Evolutionary conservation across 2,888 invertebrate genomes (phyloP).

Genomic region (Perizoma affinitatum): DNA sequence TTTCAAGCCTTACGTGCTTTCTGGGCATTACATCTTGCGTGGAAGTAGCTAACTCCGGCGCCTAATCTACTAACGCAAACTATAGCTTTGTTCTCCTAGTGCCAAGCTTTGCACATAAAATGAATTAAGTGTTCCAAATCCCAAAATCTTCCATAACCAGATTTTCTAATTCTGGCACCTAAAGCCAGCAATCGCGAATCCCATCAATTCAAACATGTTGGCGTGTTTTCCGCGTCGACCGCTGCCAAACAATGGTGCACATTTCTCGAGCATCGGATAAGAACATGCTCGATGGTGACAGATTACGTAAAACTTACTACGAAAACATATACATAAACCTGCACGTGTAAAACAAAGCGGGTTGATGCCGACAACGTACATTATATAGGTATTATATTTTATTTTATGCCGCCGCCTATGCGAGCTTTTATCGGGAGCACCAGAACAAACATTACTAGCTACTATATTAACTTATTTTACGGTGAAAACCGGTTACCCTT

Average conservation of each 20-base stretch:
- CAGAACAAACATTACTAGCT: too few relatives aligned
- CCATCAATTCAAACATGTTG: constrained; percentile 59
- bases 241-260: constrained; percentile 70
- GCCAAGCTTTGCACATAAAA: constrained; percentile 17
- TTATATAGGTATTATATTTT: too few relatives aligned
- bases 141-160: constrained; percentile 43
- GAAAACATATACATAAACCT: not conserved
- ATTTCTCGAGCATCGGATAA: constrained; percentile 35
- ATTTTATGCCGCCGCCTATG: too few relatives aligned
- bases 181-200: constrained; percentile 52
- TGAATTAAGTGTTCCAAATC: constrained; percentile 32
- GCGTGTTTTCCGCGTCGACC: constrained; percentile 58
- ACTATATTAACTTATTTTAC: too few relatives aligned
- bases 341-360: constrained; percentile 14
- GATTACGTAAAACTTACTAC: constrained; percentile 16
- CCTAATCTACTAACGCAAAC: not conserved
- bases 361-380: constrained; percentile 1
- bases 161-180: constrained; percentile 46
- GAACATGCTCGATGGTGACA: constrained; percentile 45
- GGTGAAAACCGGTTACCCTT: too few relatives aligned
- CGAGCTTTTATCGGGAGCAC: too few relatives aligned
- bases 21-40: too few relatives aligned
- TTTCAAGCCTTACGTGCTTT: too few relatives aligned
- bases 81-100: constrained; percentile 18
- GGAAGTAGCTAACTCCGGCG: not conserved